Evolutionary conservation across 1,140 invertebrate species (phyloP).

Genomic region (Delia radicum): DNA sequence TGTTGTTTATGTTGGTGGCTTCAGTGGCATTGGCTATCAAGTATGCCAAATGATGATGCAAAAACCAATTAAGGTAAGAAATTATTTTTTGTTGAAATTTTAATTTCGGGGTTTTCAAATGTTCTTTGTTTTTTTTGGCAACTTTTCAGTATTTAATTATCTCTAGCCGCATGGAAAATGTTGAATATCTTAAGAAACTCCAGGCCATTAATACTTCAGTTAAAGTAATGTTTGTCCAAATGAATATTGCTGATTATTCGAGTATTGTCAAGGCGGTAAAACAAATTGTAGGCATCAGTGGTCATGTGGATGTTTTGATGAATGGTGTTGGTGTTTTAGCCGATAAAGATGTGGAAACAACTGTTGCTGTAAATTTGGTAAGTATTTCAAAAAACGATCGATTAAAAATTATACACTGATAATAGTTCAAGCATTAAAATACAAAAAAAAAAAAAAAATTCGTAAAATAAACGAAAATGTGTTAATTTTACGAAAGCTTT

Average conservation of each 20-base stretch:
- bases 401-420: too few relatives aligned
- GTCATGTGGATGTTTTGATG: constrained; percentile 47
- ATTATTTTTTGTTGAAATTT: background rate
- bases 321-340: constrained; percentile 47
- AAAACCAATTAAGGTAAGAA: constrained; percentile 36
- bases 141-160: constrained; percentile 38
- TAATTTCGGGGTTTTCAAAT: too few relatives aligned
- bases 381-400: too few relatives aligned
- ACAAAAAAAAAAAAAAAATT: too few relatives aligned
- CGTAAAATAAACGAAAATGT: too few relatives aligned
- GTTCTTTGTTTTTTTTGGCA: background rate
- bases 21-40: constrained; percentile 46
- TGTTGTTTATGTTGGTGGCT: constrained; percentile 45
- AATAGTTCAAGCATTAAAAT: too few relatives aligned
- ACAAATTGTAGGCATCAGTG: constrained; percentile 39
- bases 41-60: constrained; percentile 45
- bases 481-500: too few relatives aligned
- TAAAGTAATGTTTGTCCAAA: constrained; percentile 40
- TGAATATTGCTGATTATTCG: constrained; percentile 43
- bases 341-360: constrained; percentile 47
- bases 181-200: constrained; percentile 47
- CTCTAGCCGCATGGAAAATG: constrained; percentile 46
- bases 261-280: constrained; percentile 42
- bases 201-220: constrained; percentile 38
- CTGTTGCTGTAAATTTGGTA: constrained; percentile 51